A percentile compares a stretch with the other conserved stretches of the same genome.
Evolutionary conservation across 1,140 invertebrate genomes (phyloP).

Genomic region (Bombyx mori): ASM3026992v2 NC_085119.1:4249001-4249500

Average conservation of each 20-base stretch:
- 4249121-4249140: conserved; percentile 35
- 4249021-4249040: conserved; percentile 38
- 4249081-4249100: conserved; percentile 41
- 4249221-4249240: conserved; percentile 41
- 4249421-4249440: conserved; percentile 24
- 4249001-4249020: conserved; percentile 41
- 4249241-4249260: conserved; percentile 41
- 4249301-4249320: conserved; percentile 28
- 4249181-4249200: conserved; percentile 44
- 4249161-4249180: conserved; percentile 42
- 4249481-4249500: conserved; percentile 1
- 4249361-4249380: conserved; percentile 33
- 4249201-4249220: conserved; percentile 37
- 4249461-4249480: conserved; percentile 4
- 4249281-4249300: conserved; percentile 44
- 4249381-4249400: conserved; percentile 45
- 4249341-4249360: conserved; percentile 35
- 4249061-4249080: conserved; percentile 38
- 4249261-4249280: conserved; percentile 46
- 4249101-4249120: conserved; percentile 44
- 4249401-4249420: conserved; percentile 42
- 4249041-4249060: conserved; percentile 28
- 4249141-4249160: conserved; percentile 41
- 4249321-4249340: conserved; percentile 29
- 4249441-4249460: conserved; percentile 3